Percentiles rank a stretch among this genome's conserved stretches.
Evolutionary conservation across 2,797 vertebrate genomes (phyloP).

Genomic region (Microtus agrestis): DNA sequence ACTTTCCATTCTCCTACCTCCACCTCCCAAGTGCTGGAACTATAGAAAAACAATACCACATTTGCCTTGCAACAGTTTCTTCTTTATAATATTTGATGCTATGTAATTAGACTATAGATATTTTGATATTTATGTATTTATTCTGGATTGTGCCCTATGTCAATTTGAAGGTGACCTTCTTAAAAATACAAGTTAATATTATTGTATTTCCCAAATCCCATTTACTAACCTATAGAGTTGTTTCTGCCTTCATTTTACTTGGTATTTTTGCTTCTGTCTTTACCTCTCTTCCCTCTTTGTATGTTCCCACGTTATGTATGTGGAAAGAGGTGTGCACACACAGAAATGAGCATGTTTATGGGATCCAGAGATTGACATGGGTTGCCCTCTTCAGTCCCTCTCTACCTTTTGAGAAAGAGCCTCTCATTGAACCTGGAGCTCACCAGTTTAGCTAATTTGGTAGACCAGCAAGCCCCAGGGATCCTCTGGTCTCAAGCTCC

Average conservation of each 20-base stretch:
- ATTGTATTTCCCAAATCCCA: not conserved
- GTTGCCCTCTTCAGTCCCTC: not conserved
- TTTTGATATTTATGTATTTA: constrained; percentile 41
- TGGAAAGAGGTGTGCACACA: not conserved
- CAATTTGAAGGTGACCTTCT: constrained; percentile 45
- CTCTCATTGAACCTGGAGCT: not conserved
- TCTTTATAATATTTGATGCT: constrained; percentile 14
- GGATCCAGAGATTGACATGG: not conserved
- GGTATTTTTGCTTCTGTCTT: constrained; percentile 23
- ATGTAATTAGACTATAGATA: not conserved
- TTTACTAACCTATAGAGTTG: not conserved
- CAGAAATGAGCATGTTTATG: not conserved
- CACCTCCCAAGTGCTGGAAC: not conserved
- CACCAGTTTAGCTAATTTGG: not conserved
- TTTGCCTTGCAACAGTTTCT: constrained; percentile 30
- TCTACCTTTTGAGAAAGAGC: not conserved
- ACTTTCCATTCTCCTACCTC: not conserved
- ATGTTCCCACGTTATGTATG: not conserved
- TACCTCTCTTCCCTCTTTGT: not conserved
- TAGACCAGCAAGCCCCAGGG: too few relatives aligned
- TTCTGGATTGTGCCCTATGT: constrained; percentile 3
- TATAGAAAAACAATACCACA: not conserved
- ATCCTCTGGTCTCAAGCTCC: not conserved
- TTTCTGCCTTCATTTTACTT: constrained; percentile 48
- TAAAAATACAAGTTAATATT: not conserved